Base-by-base conservation (phyloP, 2,113 vertebrate species). In the Brevimyrus niger region DNA sequence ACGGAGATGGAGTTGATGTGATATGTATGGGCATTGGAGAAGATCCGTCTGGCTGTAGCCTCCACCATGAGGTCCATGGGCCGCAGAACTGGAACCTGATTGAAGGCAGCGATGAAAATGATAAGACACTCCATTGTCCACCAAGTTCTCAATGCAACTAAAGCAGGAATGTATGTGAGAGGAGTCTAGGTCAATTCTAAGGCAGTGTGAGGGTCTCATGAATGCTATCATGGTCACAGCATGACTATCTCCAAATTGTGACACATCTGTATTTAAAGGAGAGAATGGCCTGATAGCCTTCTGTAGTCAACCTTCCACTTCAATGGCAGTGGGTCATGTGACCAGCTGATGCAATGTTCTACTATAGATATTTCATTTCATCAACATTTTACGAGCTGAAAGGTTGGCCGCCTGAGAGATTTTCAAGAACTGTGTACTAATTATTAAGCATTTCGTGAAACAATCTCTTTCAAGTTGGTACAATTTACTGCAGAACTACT, bases 1-100 rank as follows among this genome's bases (percentile, higher is more conserved):
- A 99, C 97, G 0, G 98, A 99, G 95, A 99, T 99, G 94, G 98
- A 99, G 95, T 99, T 99, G 96, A 99, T 99, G 95, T 99, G 98
- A 95, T 99, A 99, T 3, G 98, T 99, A 91, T 99, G 98, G 0
- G 98, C 98, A 0, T 99, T 99, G 95, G 98, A 97, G 89, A 98
- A 99, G 9, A 98, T 96, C 82, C 98, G 95, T 50, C 97, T 94
- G 0, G 98, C 97, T 27, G 97, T 98, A 76, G 98, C 98, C 93
- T 99, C 98, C 89, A 99, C 98, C 98, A 99, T 99, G 93, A 99
- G 93, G 93, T 99, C 98, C 98, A 98, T 99, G 84, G 98, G 98
- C 96, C 97, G 96, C 85, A 99, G 94, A 90, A 98, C 97, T 0
- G 97, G 97, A 38, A 98, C 98, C 97, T 98, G 91, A 21, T 51